phyloP scores from a whole-genome alignment of 2,797 vertebrate species.

The Muscicapa comitata region DNA sequence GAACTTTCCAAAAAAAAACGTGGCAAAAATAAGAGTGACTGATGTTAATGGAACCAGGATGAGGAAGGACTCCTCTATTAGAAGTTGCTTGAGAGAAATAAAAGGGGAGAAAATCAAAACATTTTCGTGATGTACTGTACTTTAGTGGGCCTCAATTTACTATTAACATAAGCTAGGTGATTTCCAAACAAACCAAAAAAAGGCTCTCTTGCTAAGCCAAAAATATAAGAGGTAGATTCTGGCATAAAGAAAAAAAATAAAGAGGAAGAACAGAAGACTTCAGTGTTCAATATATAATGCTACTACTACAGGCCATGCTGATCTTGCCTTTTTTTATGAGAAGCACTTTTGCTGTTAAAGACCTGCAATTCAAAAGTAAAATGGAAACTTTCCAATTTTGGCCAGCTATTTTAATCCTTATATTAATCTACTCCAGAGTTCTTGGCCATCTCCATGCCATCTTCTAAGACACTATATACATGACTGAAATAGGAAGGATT shows the following conservation, averaged over 20 bases:
- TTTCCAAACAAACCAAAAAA: neutral
- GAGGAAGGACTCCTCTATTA: neutral
- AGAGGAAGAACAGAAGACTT: neutral
- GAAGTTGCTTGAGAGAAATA: neutral
- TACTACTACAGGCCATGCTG: neutral
- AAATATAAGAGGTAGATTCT: neutral
- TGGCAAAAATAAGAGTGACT: neutral
- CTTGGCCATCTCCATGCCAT: neutral
- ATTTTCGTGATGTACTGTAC: neutral
- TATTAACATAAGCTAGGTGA: neutral
- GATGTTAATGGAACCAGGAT: neutral
- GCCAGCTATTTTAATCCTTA: neutral
- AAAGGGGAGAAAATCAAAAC: neutral
- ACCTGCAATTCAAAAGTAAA: neutral
- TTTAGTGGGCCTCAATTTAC: neutral
- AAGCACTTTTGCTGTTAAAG: neutral
- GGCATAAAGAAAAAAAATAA: neutral
- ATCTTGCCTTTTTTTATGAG: neutral
- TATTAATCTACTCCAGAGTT: neutral
- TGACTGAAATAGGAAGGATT: neutral
- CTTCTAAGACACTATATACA: neutral
- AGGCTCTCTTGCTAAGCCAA: neutral
- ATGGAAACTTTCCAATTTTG: neutral
- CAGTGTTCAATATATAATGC: neutral
- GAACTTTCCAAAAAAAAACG: neutral